A percentile compares a stretch with the other conserved stretches of the same genome.
These are phyloP conservation scores for Ferdinandea cuprea DNA, from an alignment of 2,888 invertebrate species.

Conservation along the genomic window DNA sequence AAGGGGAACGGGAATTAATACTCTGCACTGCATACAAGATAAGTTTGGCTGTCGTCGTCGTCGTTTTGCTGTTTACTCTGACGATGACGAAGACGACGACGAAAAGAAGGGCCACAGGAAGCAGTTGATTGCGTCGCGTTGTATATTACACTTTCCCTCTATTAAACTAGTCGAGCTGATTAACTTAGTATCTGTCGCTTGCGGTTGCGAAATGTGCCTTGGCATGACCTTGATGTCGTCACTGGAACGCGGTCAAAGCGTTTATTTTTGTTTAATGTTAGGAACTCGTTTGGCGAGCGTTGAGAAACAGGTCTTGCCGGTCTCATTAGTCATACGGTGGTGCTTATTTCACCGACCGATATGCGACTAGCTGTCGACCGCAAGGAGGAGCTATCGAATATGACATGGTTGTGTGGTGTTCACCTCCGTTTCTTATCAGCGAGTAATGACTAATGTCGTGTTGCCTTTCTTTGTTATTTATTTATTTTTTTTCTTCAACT, in stretches of 20 bases:
- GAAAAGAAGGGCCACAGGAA: slow-evolving; percentile 26
- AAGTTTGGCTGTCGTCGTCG: slow-evolving; percentile 26
- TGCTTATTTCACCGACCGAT: neutral
- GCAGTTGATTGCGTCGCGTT: slow-evolving; percentile 46
- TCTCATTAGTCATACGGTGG: slow-evolving; percentile 44
- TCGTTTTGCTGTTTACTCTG: too few relatives aligned
- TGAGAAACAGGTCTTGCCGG: slow-evolving; percentile 55
- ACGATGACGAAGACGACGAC: neutral
- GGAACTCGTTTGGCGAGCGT: neutral
- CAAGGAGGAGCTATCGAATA: neutral
- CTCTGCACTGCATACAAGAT: slow-evolving; percentile 53
- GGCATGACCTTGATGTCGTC: slow-evolving; percentile 65
- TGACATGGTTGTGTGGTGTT: slow-evolving; percentile 28
- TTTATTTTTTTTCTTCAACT: too few relatives aligned
- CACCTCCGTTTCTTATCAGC: slow-evolving; percentile 42
- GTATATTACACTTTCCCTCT: slow-evolving; percentile 36
- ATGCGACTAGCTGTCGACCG: neutral
- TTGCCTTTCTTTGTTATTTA: slow-evolving; percentile 21
- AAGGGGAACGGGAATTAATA: slow-evolving; percentile 51
- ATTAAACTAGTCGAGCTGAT: slow-evolving; percentile 30
- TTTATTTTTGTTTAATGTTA: slow-evolving; percentile 11
- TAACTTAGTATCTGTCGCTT: slow-evolving; percentile 3
- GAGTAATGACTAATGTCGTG: slow-evolving; percentile 22
- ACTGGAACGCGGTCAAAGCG: slow-evolving; percentile 32
- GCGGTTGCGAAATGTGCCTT: too few relatives aligned